Evolutionary conservation across 2,797 vertebrate genomes (phyloP), one percentile per base, ranked within the genome.

Genomic region (Spinus pinus): DNA sequence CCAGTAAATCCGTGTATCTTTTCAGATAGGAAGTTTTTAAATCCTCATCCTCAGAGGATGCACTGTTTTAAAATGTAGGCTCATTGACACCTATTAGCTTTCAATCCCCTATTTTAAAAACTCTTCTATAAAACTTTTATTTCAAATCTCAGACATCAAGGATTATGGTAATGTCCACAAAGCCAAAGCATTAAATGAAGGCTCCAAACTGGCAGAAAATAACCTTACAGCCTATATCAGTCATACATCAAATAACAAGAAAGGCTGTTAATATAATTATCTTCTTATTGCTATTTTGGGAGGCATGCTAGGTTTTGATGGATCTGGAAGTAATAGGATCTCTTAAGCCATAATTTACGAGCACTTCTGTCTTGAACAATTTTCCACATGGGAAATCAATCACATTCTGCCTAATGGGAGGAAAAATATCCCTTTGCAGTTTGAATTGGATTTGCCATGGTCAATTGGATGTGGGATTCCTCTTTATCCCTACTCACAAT

Each of bases 341-440:
- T 95, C 91, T 95, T 95, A 94, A 74, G 81, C 83, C 91, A 92
- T 94, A 95, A 96, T 94, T 96, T 95, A 96, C 7, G 1, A 96
- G 88, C 83, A 94, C 2, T 51, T 77, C 93, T 96, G 96, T 95
- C 96, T 94, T 86, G 90, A 96, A 95, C 91, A 93, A 96, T 96
- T 97, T 95, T 97, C 90, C 94, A 97, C 92, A 94, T 90, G 96
- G 95, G 96, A 97, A 94, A 97, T 96, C 84, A 96, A 96, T 95
- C 85, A 81, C 96, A 88, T 95, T 96, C 81, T 92, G 92, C 75
- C 87, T 94, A 93, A 96, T 94, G 53, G 78, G 73, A 95, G 82
- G 89, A 50, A 95, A 96, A 96, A 80, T 78, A 97, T 64, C 95
- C 88, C 67, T 73, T 73, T 91, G 90, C 88, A 94, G 73, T 79